Evolutionary conservation across 2,888 invertebrate genomes (phyloP), one percentile per base, ranked within the genome.

Genomic region (Lacanobia wlatinum): DNA sequence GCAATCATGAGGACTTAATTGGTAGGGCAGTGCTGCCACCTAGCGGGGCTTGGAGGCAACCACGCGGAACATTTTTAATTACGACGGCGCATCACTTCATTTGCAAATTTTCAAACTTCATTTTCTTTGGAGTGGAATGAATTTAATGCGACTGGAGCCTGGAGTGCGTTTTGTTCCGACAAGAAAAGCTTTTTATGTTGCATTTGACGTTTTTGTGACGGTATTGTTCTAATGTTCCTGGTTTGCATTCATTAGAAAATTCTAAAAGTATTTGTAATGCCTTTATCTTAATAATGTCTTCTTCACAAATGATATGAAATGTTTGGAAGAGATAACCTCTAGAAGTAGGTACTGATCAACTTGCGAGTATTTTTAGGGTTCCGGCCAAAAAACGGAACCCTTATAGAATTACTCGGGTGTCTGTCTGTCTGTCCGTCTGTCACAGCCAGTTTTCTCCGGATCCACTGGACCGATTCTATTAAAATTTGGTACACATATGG

Each of bases 61-160:
- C 84, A 75, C 82, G 88, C 88, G 90, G 88, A 92, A 91, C 92
- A 89, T 90, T 92, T 93, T 93, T 93, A 94, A 94, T 94, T 93
- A 93, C 89, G 85, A 75, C 87, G 86, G 89, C 92, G 90, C 91
- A 93, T 93, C 93, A 93, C 91, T 92, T 91, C 89, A 92, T 92
- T 93, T 92, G 88, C 85, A 76, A 89, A 90, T 88, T 43, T 90
- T 86, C 83, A 86, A 87, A 86, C 84, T 87, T 87, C 80, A 84
- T 85, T 87, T 84, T 77, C 80, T 86, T 83, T 73, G 60, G 52
- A 74, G 38, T 9, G 75, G 66, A 80, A 78, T 70, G 78, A 82
- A 81, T 83, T 82, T 77, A 80, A 83, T 50, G 73, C 62, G 74
- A 75, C 79, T 81, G 59, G 61, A 67, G 59, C 21, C 48, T 58